A percentile compares a stretch with the other conserved stretches of the same genome.
phyloP scores from a whole-genome alignment of 2,888 invertebrate genomes.

The Zygothrica quintamaculata region DNA sequence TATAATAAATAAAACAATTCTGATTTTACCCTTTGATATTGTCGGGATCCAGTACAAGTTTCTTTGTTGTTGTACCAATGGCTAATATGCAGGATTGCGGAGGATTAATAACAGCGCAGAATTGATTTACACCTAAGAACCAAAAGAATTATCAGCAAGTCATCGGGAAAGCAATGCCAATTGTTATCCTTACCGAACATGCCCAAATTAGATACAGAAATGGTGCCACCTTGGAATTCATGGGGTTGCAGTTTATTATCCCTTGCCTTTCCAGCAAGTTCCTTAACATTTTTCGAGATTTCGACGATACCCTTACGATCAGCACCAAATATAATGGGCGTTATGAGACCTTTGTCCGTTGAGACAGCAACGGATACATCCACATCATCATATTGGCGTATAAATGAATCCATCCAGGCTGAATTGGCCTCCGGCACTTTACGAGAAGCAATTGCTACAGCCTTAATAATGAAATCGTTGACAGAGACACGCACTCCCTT shows the following conservation, averaged over 20 bases:
- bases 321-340: constrained; percentile 97
- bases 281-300: constrained; percentile 92
- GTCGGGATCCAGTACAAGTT: constrained; percentile 90
- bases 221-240: constrained; percentile 98
- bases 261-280: constrained; percentile 93
- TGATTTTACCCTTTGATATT: constrained; percentile 89
- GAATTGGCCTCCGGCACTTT: constrained; percentile 97
- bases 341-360: constrained; percentile 97
- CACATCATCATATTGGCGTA: constrained; percentile 95
- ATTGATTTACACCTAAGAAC: constrained; percentile 92
- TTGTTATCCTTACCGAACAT: constrained; percentile 90
- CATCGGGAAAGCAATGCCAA: too few species aligned
- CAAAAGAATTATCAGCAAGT: too few species aligned
- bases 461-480: constrained; percentile 98
- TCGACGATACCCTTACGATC: constrained; percentile 94
- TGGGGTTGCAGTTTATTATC: constrained; percentile 95
- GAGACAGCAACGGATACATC: constrained; percentile 99
- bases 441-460: constrained; percentile 93
- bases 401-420: constrained; percentile 96
- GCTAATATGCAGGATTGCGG: constrained; percentile 98
- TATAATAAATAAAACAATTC: background rate
- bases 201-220: constrained; percentile 97
- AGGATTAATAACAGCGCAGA: constrained; percentile 97
- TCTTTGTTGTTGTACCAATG: constrained; percentile 91
- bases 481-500: constrained; percentile 94